These are phyloP conservation scores for Mesorhabditis belari DNA, from an alignment of 2,888 invertebrate species.

Conservation along the genomic window DNA sequence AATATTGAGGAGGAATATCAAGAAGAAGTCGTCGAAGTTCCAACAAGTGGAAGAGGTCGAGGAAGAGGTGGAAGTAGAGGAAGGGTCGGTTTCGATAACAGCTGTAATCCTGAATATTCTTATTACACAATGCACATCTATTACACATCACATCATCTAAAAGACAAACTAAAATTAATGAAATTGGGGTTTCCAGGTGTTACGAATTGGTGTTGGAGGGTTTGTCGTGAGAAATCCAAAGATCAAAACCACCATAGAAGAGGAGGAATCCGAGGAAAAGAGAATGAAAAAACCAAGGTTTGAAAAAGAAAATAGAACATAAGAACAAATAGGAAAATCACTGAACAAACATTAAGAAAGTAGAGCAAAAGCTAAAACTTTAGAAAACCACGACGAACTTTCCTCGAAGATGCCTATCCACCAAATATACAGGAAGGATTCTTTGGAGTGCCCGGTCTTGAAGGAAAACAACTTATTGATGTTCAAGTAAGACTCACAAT, in stretches of 20 bases:
- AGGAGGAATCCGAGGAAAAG: slow-evolving; percentile 22
- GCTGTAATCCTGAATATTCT: background rate
- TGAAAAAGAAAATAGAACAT: too few species aligned
- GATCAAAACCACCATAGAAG: background rate
- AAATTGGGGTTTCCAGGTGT: background rate
- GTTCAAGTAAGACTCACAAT: slow-evolving; percentile 49
- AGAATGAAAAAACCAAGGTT: slow-evolving; percentile 32
- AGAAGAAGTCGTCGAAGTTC: slow-evolving; percentile 12
- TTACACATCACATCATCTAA: background rate
- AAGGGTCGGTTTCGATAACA: slow-evolving; percentile 4
- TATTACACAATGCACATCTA: background rate
- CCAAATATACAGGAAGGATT: slow-evolving; percentile 38
- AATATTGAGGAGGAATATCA: slow-evolving; percentile 15
- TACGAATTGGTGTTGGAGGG: slow-evolving; percentile 49
- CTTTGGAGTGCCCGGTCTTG: slow-evolving; percentile 71
- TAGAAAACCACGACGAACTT: slow-evolving; percentile 51
- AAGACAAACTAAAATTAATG: background rate
- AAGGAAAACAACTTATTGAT: slow-evolving; percentile 79
- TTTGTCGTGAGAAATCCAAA: slow-evolving; percentile 42
- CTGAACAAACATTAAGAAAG: too few species aligned
- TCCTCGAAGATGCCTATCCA: slow-evolving; percentile 82
- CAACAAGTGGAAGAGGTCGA: slow-evolving; percentile 17
- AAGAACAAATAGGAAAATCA: too few species aligned
- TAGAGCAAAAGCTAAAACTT: too few species aligned
- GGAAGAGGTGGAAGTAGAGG: slow-evolving; percentile 28